Percentiles rank a stretch among this genome's conserved stretches.
phyloP scores from a whole-genome alignment of 2,888 invertebrate genomes.

The Lamellibrachia columna region DNA sequence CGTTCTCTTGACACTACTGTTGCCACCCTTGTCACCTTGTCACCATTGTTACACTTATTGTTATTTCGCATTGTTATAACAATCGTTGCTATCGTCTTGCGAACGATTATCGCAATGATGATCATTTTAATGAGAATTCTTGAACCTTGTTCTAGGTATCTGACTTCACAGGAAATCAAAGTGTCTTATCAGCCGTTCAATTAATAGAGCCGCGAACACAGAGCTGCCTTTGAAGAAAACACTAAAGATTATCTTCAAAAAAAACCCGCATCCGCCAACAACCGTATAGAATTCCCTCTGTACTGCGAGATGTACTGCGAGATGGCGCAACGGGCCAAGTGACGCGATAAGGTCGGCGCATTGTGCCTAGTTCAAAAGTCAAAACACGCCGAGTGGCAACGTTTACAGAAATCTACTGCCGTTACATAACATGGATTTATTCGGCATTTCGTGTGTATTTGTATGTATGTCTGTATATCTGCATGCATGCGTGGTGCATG shows the following conservation, averaged over 20 bases:
- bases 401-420: not conserved
- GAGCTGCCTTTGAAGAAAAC: not conserved
- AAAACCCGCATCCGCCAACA: not conserved
- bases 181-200: not conserved
- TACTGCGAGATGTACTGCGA: not conserved
- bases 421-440: not conserved
- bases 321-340: not conserved
- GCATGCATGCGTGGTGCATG: not conserved
- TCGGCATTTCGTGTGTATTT: not conserved
- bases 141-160: not conserved
- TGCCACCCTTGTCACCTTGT: not conserved
- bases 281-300: not conserved
- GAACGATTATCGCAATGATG: not conserved
- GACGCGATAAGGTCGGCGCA: not conserved
- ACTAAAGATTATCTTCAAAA: not conserved
- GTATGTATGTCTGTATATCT: not conserved
- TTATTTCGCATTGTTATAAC: not conserved
- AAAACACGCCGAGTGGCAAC: not conserved
- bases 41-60: not conserved
- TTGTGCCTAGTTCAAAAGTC: not conserved
- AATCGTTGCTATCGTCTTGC: not conserved
- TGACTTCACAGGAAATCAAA: conserved; percentile 5
- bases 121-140: not conserved
- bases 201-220: conserved; percentile 6
- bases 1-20: not conserved